Percentiles rank a stretch among this genome's conserved stretches.
phyloP scores from a whole-genome alignment of 2,888 invertebrate species.

The Caenorhabditis sulstoni region DNA sequence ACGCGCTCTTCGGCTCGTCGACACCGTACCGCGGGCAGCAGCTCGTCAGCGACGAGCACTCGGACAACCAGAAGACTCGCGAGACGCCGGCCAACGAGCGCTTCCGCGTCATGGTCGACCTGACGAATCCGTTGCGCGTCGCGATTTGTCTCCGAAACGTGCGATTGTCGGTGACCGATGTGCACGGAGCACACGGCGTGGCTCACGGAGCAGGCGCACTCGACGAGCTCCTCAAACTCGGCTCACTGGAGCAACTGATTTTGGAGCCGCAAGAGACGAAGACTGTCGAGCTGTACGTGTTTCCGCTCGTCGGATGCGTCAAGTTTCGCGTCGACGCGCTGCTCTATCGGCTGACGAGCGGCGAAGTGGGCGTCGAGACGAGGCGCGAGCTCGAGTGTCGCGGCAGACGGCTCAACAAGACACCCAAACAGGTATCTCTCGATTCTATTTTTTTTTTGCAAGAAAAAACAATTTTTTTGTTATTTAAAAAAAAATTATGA shows the following conservation, averaged over 20 bases:
- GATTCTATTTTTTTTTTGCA: background rate
- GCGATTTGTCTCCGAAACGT: conserved; percentile 64
- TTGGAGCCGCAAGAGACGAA: conserved; percentile 39
- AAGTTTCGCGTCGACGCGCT: conserved; percentile 45
- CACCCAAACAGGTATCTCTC: conserved; percentile 59
- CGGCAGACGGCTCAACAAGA: conserved; percentile 70
- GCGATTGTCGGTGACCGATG: conserved; percentile 54
- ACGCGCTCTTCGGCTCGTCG: conserved; percentile 59
- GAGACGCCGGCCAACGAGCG: conserved; percentile 74
- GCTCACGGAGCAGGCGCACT: background rate
- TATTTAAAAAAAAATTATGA: too few species aligned
- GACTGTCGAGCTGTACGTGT: conserved; percentile 55
- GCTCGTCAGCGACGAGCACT: conserved; percentile 63
- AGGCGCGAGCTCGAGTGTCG: conserved; percentile 53
- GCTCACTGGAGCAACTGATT: conserved; percentile 24
- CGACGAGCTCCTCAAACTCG: conserved; percentile 17
- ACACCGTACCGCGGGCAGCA: conserved; percentile 63
- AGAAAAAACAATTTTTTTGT: background rate
- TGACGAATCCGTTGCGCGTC: conserved; percentile 71
- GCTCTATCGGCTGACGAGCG: conserved; percentile 43
- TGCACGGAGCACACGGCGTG: conserved; percentile 1
- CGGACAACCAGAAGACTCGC: conserved; percentile 67
- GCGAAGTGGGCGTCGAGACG: conserved; percentile 24
- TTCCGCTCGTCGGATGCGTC: conserved; percentile 41
- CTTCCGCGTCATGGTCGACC: conserved; percentile 66